phyloP scores from a whole-genome alignment of 2,888 invertebrate species.

The Synergus japonicus region DNA sequence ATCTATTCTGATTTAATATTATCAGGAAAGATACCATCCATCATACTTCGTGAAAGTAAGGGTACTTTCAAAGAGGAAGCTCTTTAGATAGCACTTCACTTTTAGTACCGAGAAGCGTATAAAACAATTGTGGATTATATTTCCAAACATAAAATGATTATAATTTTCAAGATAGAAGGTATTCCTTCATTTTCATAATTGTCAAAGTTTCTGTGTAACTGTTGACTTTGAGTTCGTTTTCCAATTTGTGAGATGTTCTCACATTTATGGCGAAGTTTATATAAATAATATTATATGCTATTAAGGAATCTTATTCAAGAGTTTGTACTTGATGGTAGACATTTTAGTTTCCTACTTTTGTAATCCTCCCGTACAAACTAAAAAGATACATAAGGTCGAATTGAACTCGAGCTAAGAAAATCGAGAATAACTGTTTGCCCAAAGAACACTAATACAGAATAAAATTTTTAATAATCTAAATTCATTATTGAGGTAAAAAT shows the following conservation, averaged over 20 bases:
- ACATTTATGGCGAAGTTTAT: not conserved
- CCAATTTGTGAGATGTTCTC: not conserved
- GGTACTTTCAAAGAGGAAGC: conserved; percentile 10
- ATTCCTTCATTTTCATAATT: conserved; percentile 1
- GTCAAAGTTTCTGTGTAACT: not conserved
- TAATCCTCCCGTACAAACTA: no score
- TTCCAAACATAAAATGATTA: not conserved
- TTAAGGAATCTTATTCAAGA: not conserved
- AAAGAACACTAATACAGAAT: no score
- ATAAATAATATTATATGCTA: not conserved
- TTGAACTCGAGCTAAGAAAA: no score
- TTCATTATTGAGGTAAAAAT: no score
- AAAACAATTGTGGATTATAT: not conserved
- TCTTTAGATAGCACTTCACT: not conserved
- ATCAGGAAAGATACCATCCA: conserved; percentile 9
- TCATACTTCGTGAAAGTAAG: conserved; percentile 11
- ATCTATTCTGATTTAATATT: conserved; percentile 36
- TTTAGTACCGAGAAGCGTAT: not conserved
- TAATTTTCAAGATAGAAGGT: not conserved
- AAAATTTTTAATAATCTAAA: no score
- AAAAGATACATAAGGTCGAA: no score
- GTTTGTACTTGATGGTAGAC: not conserved
- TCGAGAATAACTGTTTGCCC: no score
- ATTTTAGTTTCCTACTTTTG: no score
- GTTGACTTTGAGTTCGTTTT: not conserved